These are phyloP conservation scores for Leuciscus idus DNA, from an alignment of 2,113 vertebrate genomes.

Conservation along the genomic window DNA sequence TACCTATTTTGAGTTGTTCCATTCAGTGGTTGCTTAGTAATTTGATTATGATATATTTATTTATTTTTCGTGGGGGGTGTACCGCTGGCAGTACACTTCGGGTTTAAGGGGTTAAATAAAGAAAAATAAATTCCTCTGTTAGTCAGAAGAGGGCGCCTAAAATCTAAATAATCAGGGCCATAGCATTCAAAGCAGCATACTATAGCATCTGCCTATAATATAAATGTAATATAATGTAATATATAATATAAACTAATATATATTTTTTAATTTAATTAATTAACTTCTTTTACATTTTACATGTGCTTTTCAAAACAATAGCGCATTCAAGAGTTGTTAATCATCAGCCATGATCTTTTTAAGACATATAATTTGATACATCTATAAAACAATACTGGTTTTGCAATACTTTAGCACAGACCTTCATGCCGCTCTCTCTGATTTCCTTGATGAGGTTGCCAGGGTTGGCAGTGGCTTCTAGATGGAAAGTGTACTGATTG, in stretches of 20 bases:
- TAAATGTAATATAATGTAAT: too few species aligned
- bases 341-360: too few species aligned
- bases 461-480: constrained; percentile 90
- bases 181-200: background rate
- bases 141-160: background rate
- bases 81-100: too few species aligned
- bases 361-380: too few species aligned
- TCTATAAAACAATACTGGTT: background rate
- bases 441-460: constrained; percentile 96
- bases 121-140: background rate
- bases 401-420: constrained; percentile 54
- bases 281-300: background rate
- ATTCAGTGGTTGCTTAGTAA: too few species aligned
- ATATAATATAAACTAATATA: too few species aligned
- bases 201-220: background rate
- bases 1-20: too few species aligned
- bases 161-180: background rate
- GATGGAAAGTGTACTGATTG: constrained; percentile 94
- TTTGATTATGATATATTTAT: too few species aligned
- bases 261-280: too few species aligned
- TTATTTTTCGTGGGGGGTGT: too few species aligned
- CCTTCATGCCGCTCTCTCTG: constrained; percentile 95
- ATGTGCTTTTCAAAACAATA: background rate
- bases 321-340: too few species aligned
- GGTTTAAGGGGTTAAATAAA: background rate